Base-by-base conservation (phyloP, 2,888 invertebrate species). In the Latheticus oryzae region DNA sequence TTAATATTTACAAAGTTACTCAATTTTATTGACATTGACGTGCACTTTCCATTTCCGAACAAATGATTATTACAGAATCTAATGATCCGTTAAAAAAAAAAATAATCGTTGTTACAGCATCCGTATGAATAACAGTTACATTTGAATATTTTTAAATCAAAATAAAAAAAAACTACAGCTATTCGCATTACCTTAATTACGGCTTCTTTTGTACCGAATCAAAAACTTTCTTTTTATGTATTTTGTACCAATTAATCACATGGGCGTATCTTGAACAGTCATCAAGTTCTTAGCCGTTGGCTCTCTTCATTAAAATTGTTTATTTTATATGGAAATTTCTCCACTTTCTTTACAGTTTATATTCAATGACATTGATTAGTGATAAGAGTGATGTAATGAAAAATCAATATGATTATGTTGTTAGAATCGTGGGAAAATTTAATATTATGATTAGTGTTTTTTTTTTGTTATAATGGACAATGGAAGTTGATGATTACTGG, bases 261-360 rank as follows among this genome's bases (percentile, higher is more conserved):
- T 28, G 28, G 28, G 42, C 16, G 42, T 16, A 17, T 8, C 45
- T 12, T 12, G n/a, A 32, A 9, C 28, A 28, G 21, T 23, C 16
- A 38, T 23, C 15, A 7, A n/a, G 11, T 40, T 40, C 15, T 5
- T 16, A 17, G 17, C 30, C 45, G 16, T 12, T 45, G 45, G 45
- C 19, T 21, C 32, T 30, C n/a, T n/a, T n/a, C n/a, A n/a, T n/a
- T n/a, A n/a, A n/a, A n/a, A n/a, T n/a, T n/a, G n/a, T n/a, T n/a
- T n/a, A n/a, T n/a, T n/a, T n/a, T n/a, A n/a, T 23, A n/a, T 23
- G 12, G 8, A 7, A 45, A 16, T 45, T 45, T 28, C 26, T 42
- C 28, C 17, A 45, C 45, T 45, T 45, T 45, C 45, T 45, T 42
- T n/a, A n/a, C n/a, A n/a, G n/a, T n/a, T n/a, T n/a, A n/a, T n/a